Conservation (phyloP, 2,888 invertebrate species). For the Anorthoa munda region DNA sequence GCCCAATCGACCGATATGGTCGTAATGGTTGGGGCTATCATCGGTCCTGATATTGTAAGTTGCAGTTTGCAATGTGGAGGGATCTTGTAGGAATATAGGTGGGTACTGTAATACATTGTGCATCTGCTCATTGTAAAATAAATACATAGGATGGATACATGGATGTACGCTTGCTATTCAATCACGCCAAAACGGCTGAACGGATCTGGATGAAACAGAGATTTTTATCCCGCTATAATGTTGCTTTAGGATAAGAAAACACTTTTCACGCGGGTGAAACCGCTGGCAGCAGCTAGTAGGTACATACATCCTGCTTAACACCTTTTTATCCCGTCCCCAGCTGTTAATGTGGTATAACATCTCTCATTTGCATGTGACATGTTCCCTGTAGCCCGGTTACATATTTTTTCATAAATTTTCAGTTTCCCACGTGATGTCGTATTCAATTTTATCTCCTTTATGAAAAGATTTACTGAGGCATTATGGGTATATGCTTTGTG, state of each 20-base stretch:
- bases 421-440: conserved; percentile 44
- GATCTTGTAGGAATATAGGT: background rate
- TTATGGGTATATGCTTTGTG: conserved; percentile 27
- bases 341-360: conserved; percentile 61
- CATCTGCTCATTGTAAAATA: too few species aligned
- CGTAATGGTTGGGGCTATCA: conserved; percentile 21
- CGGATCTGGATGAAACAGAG: too few species aligned
- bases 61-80: conserved; percentile 18
- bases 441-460: conserved; percentile 56
- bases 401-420: conserved; percentile 79
- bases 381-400: conserved; percentile 70
- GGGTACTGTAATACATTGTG: background rate
- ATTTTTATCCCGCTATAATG: too few species aligned
- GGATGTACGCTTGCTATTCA: too few species aligned
- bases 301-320: background rate
- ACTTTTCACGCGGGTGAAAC: too few species aligned
- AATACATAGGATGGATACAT: too few species aligned
- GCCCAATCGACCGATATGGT: conserved; percentile 33
- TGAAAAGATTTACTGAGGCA: conserved; percentile 50
- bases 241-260: too few species aligned
- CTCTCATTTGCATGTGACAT: conserved; percentile 77
- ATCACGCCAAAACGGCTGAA: too few species aligned
- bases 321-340: conserved; percentile 17
- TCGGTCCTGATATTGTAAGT: conserved; percentile 4
- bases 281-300: too few species aligned